These are phyloP conservation scores for Elysia crispata DNA, from an alignment of 2,888 invertebrate genomes.

Conservation along the genomic window DNA sequence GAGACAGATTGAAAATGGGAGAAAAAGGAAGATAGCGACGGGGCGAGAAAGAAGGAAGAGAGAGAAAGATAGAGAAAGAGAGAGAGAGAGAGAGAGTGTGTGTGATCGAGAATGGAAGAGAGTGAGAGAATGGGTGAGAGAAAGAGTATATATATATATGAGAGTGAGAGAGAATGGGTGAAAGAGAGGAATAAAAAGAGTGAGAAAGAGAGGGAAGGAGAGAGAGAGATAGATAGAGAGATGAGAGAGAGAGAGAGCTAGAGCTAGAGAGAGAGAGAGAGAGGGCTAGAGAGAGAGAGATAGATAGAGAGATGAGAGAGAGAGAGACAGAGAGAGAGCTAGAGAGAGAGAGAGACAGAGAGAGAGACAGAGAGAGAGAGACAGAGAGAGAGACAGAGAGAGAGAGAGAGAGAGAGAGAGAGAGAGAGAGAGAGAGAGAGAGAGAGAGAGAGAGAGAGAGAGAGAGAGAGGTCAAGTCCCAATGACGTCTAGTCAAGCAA, in stretches of 20 bases:
- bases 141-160: too few relatives aligned
- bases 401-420: background rate
- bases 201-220: background rate
- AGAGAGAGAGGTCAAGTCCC: background rate
- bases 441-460: conserved; percentile 42
- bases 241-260: background rate
- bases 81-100: conserved; percentile 6
- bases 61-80: background rate
- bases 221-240: too few relatives aligned
- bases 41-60: too few relatives aligned
- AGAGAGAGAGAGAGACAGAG: too few relatives aligned
- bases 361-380: too few relatives aligned
- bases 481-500: background rate
- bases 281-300: conserved; percentile 3
- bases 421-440: conserved; percentile 39
- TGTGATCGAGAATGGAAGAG: background rate
- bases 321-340: background rate
- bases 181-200: conserved; percentile 3
- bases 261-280: conserved; percentile 9
- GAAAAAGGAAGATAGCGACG: too few relatives aligned
- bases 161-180: background rate
- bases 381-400: too few relatives aligned
- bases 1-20: too few relatives aligned
- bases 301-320: background rate
- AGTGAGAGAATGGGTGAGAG: background rate